Conservation (phyloP, 2,797 vertebrate genomes). For the Poecilia gillii region DNA sequence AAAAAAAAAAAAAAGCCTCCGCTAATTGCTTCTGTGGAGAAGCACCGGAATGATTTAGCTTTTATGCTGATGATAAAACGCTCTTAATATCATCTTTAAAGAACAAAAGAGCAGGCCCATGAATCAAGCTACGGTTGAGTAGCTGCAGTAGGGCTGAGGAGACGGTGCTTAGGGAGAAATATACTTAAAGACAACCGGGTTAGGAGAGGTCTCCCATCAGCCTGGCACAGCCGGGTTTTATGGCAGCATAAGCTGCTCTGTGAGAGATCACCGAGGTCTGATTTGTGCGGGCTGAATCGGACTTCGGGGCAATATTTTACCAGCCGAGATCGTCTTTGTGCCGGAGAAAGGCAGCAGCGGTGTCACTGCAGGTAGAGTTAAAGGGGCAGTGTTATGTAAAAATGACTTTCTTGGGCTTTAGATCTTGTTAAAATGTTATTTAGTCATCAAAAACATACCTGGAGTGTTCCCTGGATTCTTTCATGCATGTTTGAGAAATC, state of each 20-base stretch:
- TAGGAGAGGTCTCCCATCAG: conserved; percentile 39
- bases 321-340: conserved; percentile 20
- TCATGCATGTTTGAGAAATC: too few relatives aligned
- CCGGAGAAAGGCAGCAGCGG: conserved; percentile 9
- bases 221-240: conserved; percentile 35
- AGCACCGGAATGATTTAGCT: conserved; percentile 49
- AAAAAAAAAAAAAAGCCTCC: conserved; percentile 31
- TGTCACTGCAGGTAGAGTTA: background rate
- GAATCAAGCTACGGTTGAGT: conserved; percentile 53
- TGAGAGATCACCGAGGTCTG: conserved; percentile 36
- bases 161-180: conserved; percentile 51
- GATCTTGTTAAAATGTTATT: too few relatives aligned
- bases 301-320: conserved; percentile 18
- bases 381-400: too few relatives aligned
- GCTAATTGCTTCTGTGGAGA: conserved; percentile 58
- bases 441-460: too few relatives aligned
- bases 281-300: conserved; percentile 3
- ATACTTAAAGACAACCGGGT: conserved; percentile 36
- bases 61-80: conserved; percentile 58
- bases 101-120: conserved; percentile 52
- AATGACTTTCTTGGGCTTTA: too few relatives aligned
- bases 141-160: conserved; percentile 31
- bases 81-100: conserved; percentile 60
- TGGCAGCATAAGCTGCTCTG: conserved; percentile 27
- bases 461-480: too few relatives aligned